Conservation (phyloP, 2,113 vertebrate genomes). For the Gadus macrocephalus region DNA sequence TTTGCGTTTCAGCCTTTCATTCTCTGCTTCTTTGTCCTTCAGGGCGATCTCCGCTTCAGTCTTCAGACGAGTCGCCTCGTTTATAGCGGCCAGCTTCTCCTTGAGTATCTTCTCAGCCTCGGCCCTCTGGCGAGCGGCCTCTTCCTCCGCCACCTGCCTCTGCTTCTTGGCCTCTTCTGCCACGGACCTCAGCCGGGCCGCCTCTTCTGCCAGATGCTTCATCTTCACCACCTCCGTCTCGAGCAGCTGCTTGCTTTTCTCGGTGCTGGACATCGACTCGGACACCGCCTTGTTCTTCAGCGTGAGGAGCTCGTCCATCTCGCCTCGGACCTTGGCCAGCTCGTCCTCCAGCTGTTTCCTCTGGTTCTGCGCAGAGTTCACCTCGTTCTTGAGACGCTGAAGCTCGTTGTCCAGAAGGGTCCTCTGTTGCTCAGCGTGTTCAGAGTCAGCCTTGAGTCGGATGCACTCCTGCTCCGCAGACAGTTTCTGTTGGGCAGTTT, state of each 20-base stretch:
- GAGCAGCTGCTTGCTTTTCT: conserved; percentile 91
- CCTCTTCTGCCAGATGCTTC: conserved; percentile 93
- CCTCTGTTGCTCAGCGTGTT: conserved; percentile 88
- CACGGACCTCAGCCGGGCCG: conserved; percentile 78
- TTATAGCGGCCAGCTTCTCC: conserved; percentile 88
- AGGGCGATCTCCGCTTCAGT: conserved; percentile 88
- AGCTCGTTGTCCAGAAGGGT: conserved; percentile 88
- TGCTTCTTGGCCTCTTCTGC: conserved; percentile 90
- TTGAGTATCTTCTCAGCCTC: conserved; percentile 90
- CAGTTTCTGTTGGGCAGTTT: conserved; percentile 85
- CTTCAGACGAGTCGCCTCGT: conserved; percentile 85
- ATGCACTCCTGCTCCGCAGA: conserved; percentile 90
- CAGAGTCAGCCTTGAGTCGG: conserved; percentile 85
- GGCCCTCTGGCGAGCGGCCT: conserved; percentile 79
- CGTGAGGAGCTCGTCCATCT: conserved; percentile 87
- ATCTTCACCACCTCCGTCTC: conserved; percentile 85
- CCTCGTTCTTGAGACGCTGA: conserved; percentile 83
- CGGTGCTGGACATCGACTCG: conserved; percentile 79
- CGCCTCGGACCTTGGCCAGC: conserved; percentile 82
- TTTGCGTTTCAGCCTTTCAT: conserved; percentile 86
- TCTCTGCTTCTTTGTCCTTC: conserved; percentile 95
- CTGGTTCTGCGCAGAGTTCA: conserved; percentile 75
- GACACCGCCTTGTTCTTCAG: conserved; percentile 84
- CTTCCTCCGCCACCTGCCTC: conserved; percentile 86
- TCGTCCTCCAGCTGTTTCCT: conserved; percentile 88